Evolutionary conservation across 2,797 vertebrate genomes (phyloP).

Genomic region (Aphelocoma californica): DNA sequence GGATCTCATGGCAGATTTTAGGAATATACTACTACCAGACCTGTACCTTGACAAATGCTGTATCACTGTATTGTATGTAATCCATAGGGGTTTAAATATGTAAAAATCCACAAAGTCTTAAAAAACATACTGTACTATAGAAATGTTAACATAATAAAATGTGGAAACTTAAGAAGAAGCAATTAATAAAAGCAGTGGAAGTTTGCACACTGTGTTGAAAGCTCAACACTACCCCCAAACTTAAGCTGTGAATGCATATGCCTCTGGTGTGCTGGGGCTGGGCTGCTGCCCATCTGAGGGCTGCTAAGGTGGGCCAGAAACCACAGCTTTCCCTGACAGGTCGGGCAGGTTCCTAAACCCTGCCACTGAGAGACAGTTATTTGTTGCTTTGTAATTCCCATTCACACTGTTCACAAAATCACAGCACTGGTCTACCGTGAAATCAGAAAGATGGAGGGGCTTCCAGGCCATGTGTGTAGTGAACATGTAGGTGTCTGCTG

Average conservation of each 20-base stretch:
- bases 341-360: background rate
- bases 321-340: background rate
- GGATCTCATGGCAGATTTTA: background rate
- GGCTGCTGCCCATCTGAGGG: background rate
- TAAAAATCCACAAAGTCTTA: background rate
- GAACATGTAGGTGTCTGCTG: background rate
- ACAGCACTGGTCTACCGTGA: background rate
- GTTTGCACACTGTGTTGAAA: background rate
- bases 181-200: slow-evolving; percentile 41
- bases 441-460: background rate
- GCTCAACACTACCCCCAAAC: background rate
- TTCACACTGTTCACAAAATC: background rate
- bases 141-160: background rate
- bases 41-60: background rate
- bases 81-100: background rate
- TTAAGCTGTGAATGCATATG: background rate
- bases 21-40: background rate
- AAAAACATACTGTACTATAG: background rate
- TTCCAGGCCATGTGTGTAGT: background rate
- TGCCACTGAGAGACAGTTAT: no score
- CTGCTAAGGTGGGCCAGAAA: background rate
- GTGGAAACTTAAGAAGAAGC: background rate
- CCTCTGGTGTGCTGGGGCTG: background rate
- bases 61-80: background rate
- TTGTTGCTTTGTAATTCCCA: background rate